A percentile compares a stretch with the other conserved stretches of the same genome.
These are phyloP conservation scores for Tenthredo distinguenda DNA, from an alignment of 2,888 invertebrate species.

Conservation along the genomic window DNA sequence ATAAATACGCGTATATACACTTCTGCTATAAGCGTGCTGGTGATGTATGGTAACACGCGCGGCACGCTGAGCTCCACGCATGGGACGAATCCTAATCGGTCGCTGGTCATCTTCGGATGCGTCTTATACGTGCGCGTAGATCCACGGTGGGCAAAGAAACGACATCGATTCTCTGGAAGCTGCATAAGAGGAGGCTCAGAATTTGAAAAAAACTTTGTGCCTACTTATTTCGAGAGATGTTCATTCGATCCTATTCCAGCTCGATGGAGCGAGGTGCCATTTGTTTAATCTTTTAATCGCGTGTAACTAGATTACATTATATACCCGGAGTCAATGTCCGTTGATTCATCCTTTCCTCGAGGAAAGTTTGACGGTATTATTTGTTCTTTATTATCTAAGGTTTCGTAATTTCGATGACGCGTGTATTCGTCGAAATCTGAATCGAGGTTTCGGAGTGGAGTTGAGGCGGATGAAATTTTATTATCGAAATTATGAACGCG, in stretches of 20 bases:
- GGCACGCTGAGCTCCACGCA: constrained; percentile 52
- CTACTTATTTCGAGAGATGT: background rate
- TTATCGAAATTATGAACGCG: background rate
- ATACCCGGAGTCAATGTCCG: background rate
- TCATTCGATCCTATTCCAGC: background rate
- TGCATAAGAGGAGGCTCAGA: background rate
- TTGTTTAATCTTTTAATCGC: background rate
- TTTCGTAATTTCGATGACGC: constrained; percentile 3
- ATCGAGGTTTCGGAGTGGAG: background rate
- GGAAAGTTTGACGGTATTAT: constrained; percentile 1
- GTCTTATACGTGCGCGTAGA: background rate
- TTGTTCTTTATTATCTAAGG: background rate
- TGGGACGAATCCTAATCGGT: constrained; percentile 52
- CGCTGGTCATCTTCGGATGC: constrained; percentile 5
- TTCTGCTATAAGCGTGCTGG: constrained; percentile 58
- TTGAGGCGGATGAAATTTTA: constrained; percentile 8
- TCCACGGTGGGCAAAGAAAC: background rate
- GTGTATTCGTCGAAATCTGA: background rate
- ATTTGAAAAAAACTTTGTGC: background rate
- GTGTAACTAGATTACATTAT: background rate
- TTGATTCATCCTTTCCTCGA: background rate
- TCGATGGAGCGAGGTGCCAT: background rate
- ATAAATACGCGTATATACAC: constrained; percentile 63
- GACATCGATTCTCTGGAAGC: background rate
- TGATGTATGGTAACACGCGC: constrained; percentile 60